phyloP scores from a whole-genome alignment of 1,140 invertebrate genomes.

The Elymnias hypermnestra region DNA sequence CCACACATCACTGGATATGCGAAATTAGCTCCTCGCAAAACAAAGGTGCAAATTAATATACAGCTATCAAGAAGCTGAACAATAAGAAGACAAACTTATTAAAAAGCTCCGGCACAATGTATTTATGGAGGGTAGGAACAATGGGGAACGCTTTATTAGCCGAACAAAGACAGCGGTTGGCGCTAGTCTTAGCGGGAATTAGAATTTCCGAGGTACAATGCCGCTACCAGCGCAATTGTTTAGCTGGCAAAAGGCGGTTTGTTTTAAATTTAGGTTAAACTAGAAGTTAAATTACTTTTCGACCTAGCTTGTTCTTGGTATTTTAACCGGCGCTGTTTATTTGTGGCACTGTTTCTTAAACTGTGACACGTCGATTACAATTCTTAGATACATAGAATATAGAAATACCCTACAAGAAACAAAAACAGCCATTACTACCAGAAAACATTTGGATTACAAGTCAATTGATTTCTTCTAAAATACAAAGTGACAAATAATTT shows the following conservation, averaged over 20 bases:
- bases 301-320: background rate
- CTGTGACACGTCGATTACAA: too few species aligned
- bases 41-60: background rate
- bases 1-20: too few species aligned
- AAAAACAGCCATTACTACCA: too few species aligned
- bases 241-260: background rate
- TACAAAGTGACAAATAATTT: too few species aligned
- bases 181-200: conserved; percentile 7
- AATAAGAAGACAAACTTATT: conserved; percentile 10
- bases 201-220: conserved; percentile 3
- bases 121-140: background rate
- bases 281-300: background rate
- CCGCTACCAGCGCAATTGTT: conserved; percentile 1
- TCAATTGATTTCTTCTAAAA: too few species aligned
- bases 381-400: too few species aligned
- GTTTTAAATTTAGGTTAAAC: conserved; percentile 1
- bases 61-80: conserved; percentile 2
- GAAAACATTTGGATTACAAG: too few species aligned
- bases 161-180: background rate
- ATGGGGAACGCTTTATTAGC: conserved; percentile 1
- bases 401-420: too few species aligned
- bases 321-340: too few species aligned
- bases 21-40: background rate
- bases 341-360: too few species aligned
- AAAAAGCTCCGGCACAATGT: conserved; percentile 3